Conservation (phyloP, 2,113 vertebrate genomes). For the Orycteropus afer region DNA sequence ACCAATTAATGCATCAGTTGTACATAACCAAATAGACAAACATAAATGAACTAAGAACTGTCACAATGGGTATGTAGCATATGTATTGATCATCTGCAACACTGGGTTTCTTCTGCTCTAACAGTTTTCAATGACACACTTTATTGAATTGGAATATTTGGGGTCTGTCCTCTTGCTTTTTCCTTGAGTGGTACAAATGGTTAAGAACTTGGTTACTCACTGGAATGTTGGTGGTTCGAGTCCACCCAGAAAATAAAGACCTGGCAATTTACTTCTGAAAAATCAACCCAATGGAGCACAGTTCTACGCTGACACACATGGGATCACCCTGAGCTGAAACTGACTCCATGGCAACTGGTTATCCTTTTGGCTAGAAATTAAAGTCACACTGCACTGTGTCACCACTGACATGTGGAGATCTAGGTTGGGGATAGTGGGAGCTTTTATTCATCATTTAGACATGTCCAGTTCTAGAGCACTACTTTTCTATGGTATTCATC, state of each 20-base stretch:
- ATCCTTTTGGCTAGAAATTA: not conserved
- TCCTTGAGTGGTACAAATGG: not conserved
- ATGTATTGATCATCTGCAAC: not conserved
- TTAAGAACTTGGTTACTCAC: not conserved
- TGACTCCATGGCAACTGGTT: not conserved
- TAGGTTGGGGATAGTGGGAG: not conserved
- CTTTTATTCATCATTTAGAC: not conserved
- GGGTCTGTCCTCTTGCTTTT: not conserved
- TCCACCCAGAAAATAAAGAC: not conserved
- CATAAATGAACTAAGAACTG: not conserved
- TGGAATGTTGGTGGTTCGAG: not conserved
- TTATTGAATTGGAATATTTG: not conserved
- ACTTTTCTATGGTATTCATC: not conserved
- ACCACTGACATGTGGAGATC: not conserved
- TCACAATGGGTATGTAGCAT: no score
- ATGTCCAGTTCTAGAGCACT: not conserved
- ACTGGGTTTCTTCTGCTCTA: not conserved
- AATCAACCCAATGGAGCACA: not conserved
- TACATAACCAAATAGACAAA: not conserved
- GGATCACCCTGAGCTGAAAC: not conserved
- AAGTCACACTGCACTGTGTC: not conserved
- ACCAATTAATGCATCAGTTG: not conserved
- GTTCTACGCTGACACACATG: not conserved
- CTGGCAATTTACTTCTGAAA: not conserved
- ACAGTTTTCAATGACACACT: not conserved